Conservation (phyloP, 2,797 vertebrate species). For the Gila robusta region DNA sequence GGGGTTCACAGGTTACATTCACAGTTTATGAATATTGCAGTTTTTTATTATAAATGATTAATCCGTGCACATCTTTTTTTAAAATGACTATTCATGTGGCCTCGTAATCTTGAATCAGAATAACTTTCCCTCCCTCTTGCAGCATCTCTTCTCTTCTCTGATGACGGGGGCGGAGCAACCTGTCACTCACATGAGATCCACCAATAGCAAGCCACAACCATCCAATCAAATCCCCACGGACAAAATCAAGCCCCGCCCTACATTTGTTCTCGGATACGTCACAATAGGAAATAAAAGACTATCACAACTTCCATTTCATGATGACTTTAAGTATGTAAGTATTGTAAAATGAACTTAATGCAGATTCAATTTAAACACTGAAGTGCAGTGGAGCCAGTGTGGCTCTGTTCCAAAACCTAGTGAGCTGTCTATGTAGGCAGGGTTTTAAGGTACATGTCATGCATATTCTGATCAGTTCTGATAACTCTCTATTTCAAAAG, state of each 20-base stretch:
- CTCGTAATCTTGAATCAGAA: neutral
- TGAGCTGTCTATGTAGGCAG: neutral
- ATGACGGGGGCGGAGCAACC: neutral
- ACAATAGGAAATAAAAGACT: neutral
- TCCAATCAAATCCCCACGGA: neutral
- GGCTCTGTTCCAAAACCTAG: neutral
- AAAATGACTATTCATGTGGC: neutral
- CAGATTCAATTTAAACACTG: neutral
- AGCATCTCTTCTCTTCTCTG: neutral
- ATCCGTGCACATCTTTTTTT: neutral
- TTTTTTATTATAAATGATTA: neutral
- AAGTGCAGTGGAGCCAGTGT: no score
- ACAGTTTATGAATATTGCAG: neutral
- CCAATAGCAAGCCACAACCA: neutral
- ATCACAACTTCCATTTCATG: neutral
- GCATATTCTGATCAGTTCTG: neutral
- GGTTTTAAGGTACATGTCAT: neutral
- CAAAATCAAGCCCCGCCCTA: neutral
- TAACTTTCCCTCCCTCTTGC: neutral
- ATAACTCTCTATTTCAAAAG: neutral
- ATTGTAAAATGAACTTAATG: neutral
- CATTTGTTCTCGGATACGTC: neutral
- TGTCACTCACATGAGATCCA: neutral
- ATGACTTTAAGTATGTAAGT: neutral
- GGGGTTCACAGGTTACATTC: conserved; percentile 8